These are phyloP conservation scores for Lepilemur ruficaudatus DNA, from an alignment of 2,797 vertebrate genomes.

Conservation along the genomic window DNA sequence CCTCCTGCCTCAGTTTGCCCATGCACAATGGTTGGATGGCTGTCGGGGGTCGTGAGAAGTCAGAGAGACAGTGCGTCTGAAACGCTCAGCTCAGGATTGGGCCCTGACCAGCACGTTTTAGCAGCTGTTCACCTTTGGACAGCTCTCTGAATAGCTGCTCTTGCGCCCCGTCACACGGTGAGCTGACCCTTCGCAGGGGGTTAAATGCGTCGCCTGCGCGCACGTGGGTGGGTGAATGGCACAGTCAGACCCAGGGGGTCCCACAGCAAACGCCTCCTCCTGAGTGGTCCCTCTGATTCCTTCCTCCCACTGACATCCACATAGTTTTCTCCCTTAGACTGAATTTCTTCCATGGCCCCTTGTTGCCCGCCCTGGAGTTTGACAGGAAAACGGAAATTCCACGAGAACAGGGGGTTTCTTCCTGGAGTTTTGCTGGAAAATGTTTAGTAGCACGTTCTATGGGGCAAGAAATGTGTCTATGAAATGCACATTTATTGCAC, in stretches of 20 bases:
- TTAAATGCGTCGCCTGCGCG: no score
- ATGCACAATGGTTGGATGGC: no score
- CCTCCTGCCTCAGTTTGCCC: not conserved
- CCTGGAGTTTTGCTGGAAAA: not conserved
- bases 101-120: fast-evolving
- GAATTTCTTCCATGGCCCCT: not conserved
- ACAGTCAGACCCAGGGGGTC: not conserved
- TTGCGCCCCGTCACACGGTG: not conserved
- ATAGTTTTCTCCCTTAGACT: not conserved
- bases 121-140: fast-evolving
- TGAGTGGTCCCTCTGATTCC: not conserved
- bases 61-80: fast-evolving
- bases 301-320: no score
- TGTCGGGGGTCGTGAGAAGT: no score
- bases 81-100: not conserved
- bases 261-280: not conserved
- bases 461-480: not conserved
- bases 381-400: not conserved
- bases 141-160: not conserved
- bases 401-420: not conserved
- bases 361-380: not conserved
- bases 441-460: not conserved
- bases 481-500: not conserved
- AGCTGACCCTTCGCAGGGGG: not conserved
- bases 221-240: fast-evolving